Conservation (phyloP, 2,888 invertebrate species). For the Zygothrica quintamaculata region DNA sequence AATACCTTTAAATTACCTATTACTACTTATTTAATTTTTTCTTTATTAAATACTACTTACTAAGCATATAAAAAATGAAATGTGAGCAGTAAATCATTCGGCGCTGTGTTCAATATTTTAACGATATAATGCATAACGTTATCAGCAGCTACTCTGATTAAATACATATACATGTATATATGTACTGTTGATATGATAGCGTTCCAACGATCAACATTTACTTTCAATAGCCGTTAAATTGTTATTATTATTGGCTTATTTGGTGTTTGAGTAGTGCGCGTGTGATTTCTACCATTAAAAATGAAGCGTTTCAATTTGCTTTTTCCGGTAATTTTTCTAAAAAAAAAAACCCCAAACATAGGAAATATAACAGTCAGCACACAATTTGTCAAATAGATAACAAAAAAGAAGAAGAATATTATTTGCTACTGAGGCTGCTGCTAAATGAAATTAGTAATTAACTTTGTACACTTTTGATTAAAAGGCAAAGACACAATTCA, state of each 20-base stretch:
- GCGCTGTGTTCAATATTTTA: constrained; percentile 16
- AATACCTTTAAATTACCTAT: no score
- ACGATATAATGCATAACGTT: constrained; percentile 42
- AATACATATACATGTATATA: no score
- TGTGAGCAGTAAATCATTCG: background rate
- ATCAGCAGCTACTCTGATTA: constrained; percentile 51
- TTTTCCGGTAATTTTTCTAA: no score
- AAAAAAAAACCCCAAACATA: constrained; percentile 31
- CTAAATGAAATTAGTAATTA: constrained; percentile 68
- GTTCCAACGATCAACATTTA: constrained; percentile 43
- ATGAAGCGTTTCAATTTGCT: constrained; percentile 39
- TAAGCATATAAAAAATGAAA: background rate
- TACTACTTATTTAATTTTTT: no score
- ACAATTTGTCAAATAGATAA: constrained; percentile 58
- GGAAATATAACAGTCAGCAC: constrained; percentile 33
- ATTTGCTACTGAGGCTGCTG: constrained; percentile 17
- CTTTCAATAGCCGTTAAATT: constrained; percentile 61
- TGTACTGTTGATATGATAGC: constrained; percentile 55
- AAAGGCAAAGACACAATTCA: constrained; percentile 32
- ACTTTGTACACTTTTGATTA: constrained; percentile 55
- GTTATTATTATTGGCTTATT: constrained; percentile 74
- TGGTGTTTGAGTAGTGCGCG: constrained; percentile 33
- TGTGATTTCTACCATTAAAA: constrained; percentile 31
- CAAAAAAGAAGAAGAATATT: no score
- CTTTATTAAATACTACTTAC: no score